Percentiles rank a stretch among this genome's conserved stretches.
phyloP scores from a whole-genome alignment of 2,113 vertebrate species.

The Lota lota region DNA sequence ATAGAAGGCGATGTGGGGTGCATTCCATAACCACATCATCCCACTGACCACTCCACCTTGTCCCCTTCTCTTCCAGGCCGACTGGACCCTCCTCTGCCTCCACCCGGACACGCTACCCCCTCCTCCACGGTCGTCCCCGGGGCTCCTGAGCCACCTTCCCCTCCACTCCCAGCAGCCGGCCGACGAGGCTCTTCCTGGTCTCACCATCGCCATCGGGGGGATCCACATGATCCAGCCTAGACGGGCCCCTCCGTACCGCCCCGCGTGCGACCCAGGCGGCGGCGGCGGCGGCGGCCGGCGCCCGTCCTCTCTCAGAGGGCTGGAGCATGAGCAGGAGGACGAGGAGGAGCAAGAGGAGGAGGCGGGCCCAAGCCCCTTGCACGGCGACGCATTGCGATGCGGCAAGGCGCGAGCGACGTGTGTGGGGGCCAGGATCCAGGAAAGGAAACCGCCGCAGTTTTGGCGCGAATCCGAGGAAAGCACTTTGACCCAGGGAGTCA shows the following conservation, averaged over 20 bases:
- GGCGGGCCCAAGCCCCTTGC: background rate
- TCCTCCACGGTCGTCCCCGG: conserved; percentile 49
- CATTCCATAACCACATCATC: too few relatives aligned
- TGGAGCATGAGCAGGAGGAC: too few relatives aligned
- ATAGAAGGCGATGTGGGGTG: too few relatives aligned
- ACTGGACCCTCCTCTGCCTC: background rate
- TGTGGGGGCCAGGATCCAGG: too few relatives aligned
- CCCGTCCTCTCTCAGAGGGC: conserved; percentile 18
- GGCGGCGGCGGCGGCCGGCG: background rate
- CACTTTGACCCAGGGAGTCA: conserved; percentile 9
- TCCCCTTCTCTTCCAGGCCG: conserved; percentile 7
- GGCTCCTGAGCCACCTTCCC: conserved; percentile 88
- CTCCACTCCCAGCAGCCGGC: conserved; percentile 87
- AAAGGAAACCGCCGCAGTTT: too few relatives aligned
- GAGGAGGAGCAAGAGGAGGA: background rate
- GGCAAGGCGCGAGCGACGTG: too few relatives aligned
- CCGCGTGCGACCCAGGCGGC: conserved; percentile 65
- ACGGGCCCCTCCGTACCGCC: conserved; percentile 71
- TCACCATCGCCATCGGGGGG: conserved; percentile 90
- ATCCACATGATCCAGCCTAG: conserved; percentile 92
- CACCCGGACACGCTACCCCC: conserved; percentile 18
- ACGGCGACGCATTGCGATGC: too few relatives aligned
- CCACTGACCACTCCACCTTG: background rate
- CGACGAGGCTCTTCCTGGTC: conserved; percentile 63
- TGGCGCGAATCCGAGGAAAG: background rate